These are phyloP conservation scores for Pterocles gutturalis DNA, from an alignment of 2,113 vertebrate species.

Conservation along the genomic window DNA sequence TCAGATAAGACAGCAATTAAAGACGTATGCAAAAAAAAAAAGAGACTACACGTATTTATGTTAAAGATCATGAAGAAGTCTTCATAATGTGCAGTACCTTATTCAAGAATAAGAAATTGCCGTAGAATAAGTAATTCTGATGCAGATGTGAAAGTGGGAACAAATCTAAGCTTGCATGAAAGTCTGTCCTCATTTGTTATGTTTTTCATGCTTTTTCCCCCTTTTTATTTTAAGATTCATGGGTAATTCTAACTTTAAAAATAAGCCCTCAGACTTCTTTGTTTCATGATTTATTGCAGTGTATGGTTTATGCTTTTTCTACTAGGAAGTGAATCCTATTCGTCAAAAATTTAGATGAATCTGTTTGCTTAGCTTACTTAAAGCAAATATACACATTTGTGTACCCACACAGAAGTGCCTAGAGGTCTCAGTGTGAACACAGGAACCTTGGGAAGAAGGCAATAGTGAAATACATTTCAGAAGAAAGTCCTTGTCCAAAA, in stretches of 20 bases:
- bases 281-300: background rate
- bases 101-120: background rate
- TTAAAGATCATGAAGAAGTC: background rate
- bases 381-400: background rate
- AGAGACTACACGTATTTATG: background rate
- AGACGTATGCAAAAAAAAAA: background rate
- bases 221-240: background rate
- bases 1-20: constrained; percentile 72
- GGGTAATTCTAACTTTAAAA: background rate
- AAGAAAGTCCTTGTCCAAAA: background rate
- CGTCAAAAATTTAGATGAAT: background rate
- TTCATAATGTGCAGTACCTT: background rate
- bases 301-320: background rate
- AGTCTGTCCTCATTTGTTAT: background rate
- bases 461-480: background rate
- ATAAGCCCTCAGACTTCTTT: background rate
- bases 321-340: background rate
- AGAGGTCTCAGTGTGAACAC: background rate
- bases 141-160: background rate
- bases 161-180: background rate
- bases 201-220: background rate
- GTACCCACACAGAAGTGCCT: background rate
- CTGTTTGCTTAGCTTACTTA: background rate
- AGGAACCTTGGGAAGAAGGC: background rate
- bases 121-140: background rate